Evolutionary conservation across 2,888 invertebrate genomes (phyloP).

Genomic region (Emmelina monodactyla): DNA sequence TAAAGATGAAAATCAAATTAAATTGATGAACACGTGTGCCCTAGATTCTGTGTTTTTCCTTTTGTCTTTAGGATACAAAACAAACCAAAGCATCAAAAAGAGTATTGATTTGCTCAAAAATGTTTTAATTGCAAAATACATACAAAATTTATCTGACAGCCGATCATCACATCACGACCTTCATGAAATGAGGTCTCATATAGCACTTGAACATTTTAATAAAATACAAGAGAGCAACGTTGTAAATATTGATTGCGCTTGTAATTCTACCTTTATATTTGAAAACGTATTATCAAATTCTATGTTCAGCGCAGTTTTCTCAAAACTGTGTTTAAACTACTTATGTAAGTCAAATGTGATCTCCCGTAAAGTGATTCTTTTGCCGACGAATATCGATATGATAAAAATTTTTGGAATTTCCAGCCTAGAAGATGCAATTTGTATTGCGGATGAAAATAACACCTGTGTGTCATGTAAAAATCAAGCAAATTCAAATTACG

Average conservation of each 20-base stretch:
- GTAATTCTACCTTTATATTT: no score
- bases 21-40: not conserved
- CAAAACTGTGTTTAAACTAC: not conserved
- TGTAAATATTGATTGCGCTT: no score
- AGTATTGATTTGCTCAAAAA: not conserved
- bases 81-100: no score
- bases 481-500: constrained; percentile 1
- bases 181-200: not conserved
- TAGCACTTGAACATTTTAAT: no score
- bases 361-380: not conserved
- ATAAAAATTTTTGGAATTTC: constrained; percentile 1
- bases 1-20: not conserved
- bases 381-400: not conserved
- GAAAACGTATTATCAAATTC: not conserved
- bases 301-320: not conserved
- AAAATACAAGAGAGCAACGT: no score
- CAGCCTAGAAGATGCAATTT: constrained; percentile 1
- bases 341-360: not conserved
- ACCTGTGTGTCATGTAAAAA: constrained; percentile 1
- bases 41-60: not conserved
- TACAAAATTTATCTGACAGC: not conserved
- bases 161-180: not conserved
- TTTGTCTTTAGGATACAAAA: not conserved
- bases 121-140: not conserved
- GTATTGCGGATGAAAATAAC: not conserved